A percentile compares a stretch with the other conserved stretches of the same genome.
These are phyloP conservation scores for Pomacea canaliculata DNA, from an alignment of 2,888 invertebrate species.

Conservation along the genomic window DNA sequence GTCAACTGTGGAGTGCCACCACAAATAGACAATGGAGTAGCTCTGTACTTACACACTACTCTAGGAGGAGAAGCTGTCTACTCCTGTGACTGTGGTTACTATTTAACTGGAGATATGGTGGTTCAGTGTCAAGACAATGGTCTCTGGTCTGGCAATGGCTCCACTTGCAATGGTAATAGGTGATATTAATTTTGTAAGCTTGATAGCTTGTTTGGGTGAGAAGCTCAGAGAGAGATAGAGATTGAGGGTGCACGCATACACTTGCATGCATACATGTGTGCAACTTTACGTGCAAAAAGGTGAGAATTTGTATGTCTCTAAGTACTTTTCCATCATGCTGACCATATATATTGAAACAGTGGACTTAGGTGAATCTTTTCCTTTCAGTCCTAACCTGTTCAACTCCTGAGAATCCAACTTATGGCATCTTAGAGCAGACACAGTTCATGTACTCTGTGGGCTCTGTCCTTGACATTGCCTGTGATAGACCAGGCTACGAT, in stretches of 20 bases:
- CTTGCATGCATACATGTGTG: too few species aligned
- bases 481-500: constrained; percentile 45
- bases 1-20: constrained; percentile 47
- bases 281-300: too few species aligned
- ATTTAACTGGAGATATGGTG: constrained; percentile 40
- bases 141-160: constrained; percentile 46
- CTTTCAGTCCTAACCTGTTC: constrained; percentile 44
- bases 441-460: constrained; percentile 39
- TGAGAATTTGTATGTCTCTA: too few species aligned
- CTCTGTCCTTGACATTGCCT: constrained; percentile 41
- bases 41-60: constrained; percentile 34
- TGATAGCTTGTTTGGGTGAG: neutral
- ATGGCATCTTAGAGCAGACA: constrained; percentile 35
- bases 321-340: too few species aligned
- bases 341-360: too few species aligned
- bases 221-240: too few species aligned
- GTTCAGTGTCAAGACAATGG: constrained; percentile 45
- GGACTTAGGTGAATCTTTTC: neutral
- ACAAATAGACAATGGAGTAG: constrained; percentile 40
- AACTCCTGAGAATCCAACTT: constrained; percentile 35
- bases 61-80: constrained; percentile 43
- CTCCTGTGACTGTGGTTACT: constrained; percentile 49
- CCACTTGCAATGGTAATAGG: constrained; percentile 50
- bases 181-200: neutral
- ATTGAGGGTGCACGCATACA: too few species aligned